Percentiles rank a stretch among this genome's conserved stretches.
phyloP scores from a whole-genome alignment of 1,140 invertebrate genomes.

The Drosophila aff. region DNA sequence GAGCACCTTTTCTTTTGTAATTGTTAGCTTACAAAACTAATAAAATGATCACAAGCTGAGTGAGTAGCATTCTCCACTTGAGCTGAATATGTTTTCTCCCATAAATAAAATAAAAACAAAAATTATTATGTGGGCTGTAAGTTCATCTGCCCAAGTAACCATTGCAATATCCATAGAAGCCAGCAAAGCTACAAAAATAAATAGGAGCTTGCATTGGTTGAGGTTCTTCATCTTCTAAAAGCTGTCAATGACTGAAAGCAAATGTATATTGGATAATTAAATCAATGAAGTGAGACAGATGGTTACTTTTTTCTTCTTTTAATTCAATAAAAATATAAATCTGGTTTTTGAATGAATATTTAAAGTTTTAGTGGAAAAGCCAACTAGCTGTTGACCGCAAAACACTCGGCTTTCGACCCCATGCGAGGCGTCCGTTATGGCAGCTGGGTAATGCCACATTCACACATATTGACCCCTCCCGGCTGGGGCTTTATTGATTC shows the following conservation, averaged over 20 bases:
- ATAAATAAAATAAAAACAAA: neutral
- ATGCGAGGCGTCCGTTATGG: constrained; percentile 17
- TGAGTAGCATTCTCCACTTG: no score
- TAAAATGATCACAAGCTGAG: no score
- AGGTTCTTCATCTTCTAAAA: no score
- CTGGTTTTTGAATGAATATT: neutral
- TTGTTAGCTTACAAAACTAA: no score
- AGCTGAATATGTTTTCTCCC: neutral
- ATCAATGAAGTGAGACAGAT: no score
- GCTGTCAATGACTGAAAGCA: no score
- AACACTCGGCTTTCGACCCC: constrained; percentile 47
- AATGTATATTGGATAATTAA: no score
- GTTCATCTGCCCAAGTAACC: neutral
- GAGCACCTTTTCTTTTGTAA: no score
- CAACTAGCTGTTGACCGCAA: constrained; percentile 48
- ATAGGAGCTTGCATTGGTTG: no score
- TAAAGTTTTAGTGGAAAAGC: neutral
- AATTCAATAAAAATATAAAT: neutral
- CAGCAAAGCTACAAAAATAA: no score
- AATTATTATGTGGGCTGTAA: neutral
- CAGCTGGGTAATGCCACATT: constrained; percentile 43
- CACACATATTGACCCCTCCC: constrained; percentile 7
- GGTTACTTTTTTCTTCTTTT: neutral
- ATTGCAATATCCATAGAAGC: no score
- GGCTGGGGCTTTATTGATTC: constrained; percentile 65